Conservation (phyloP, 2,888 invertebrate species). For the Branchinecta sandiegonensis region DNA sequence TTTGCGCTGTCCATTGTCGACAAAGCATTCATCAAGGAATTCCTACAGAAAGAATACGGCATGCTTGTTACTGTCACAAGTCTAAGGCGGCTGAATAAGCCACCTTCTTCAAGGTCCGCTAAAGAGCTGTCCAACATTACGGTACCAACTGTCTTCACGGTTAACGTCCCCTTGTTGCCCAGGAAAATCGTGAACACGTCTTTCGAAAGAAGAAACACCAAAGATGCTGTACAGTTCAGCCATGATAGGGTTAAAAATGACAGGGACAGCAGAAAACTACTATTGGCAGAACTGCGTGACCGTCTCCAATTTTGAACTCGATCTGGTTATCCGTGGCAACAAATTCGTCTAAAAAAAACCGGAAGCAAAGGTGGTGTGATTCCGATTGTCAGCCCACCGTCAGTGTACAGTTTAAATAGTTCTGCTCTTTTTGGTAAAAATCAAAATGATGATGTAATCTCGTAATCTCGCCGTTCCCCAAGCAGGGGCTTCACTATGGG, state of each 20-base stretch:
- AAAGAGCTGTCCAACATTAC: constrained; percentile 2
- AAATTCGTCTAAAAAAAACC: constrained; percentile 1
- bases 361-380: constrained; percentile 8
- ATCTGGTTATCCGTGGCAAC: constrained; percentile 3
- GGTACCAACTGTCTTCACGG: constrained; percentile 1
- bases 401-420: constrained; percentile 1
- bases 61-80: constrained; percentile 7
- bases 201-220: neutral
- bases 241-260: constrained; percentile 6
- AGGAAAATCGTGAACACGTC: constrained; percentile 11
- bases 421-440: constrained; percentile 7
- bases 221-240: neutral
- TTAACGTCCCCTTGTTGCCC: neutral
- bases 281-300: constrained; percentile 11
- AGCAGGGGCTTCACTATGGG: no score
- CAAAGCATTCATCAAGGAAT: no score
- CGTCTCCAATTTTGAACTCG: neutral
- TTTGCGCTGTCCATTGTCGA: no score
- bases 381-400: constrained; percentile 4
- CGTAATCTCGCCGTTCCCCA: no score
- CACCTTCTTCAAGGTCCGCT: neutral
- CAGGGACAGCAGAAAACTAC: constrained; percentile 7
- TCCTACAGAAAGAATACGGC: no score
- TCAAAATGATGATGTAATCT: constrained; percentile 1
- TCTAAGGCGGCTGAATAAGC: constrained; percentile 8